phyloP scores from a whole-genome alignment of 2,797 vertebrate genomes.

The Girardinus metallicus region DNA sequence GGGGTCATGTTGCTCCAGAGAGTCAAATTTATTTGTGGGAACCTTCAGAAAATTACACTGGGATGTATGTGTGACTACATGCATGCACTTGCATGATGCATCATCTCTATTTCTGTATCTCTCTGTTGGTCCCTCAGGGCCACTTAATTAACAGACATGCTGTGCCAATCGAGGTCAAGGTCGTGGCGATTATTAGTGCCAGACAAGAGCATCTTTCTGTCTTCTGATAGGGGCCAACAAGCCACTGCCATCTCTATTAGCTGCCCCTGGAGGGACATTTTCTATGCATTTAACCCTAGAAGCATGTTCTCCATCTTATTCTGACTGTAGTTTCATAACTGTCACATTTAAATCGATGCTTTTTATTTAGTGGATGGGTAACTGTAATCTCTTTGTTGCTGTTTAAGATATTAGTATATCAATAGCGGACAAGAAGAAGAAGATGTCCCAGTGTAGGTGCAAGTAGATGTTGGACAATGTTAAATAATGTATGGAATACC shows the following conservation, averaged over 20 bases:
- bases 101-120: slow-evolving; percentile 45
- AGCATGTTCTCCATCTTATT: slow-evolving; percentile 39
- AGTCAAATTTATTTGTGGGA: slow-evolving; percentile 68
- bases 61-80: slow-evolving; percentile 16
- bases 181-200: slow-evolving; percentile 57
- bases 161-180: slow-evolving; percentile 70
- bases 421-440: neutral
- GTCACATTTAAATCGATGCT: slow-evolving; percentile 28
- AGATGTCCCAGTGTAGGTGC: neutral
- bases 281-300: slow-evolving; percentile 32
- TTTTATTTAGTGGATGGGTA: slow-evolving; percentile 30
- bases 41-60: slow-evolving; percentile 67
- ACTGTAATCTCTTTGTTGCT: slow-evolving; percentile 22
- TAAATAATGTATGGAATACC: no score
- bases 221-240: slow-evolving; percentile 53
- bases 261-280: slow-evolving; percentile 39
- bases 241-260: slow-evolving; percentile 50
- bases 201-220: slow-evolving; percentile 51
- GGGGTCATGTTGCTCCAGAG: slow-evolving; percentile 66
- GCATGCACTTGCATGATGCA: slow-evolving; percentile 38
- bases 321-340: slow-evolving; percentile 44
- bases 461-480: no score
- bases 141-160: slow-evolving; percentile 64
- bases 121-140: slow-evolving; percentile 50
- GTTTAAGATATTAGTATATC: neutral